Evolutionary conservation across 2,113 vertebrate species (phyloP).

Genomic region (Pica pica): DNA sequence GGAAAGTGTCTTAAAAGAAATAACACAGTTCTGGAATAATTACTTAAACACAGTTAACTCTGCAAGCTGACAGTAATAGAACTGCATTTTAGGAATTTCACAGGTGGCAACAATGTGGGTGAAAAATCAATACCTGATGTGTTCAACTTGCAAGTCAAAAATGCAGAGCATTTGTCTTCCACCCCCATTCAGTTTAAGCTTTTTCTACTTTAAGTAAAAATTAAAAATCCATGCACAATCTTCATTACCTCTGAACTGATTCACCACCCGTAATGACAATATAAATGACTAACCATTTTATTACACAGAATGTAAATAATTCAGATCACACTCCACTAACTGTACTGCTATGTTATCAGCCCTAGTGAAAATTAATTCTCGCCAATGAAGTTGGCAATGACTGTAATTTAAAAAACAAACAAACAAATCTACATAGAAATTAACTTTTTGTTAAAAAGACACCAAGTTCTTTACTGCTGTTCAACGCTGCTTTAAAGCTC

Average conservation of each 20-base stretch:
- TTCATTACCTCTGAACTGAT: not conserved
- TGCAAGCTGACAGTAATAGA: not conserved
- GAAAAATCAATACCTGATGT: not conserved
- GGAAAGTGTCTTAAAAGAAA: not conserved
- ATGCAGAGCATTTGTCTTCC: not conserved
- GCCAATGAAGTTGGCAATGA: not conserved
- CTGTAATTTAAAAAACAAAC: not conserved
- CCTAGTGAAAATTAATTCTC: not conserved
- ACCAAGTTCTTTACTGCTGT: not conserved
- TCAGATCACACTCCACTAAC: not conserved
- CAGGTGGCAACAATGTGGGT: slow-evolving; percentile 1
- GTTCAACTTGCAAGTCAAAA: not conserved
- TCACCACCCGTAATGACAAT: not conserved
- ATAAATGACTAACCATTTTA: not conserved
- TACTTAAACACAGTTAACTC: not conserved
- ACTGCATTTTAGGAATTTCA: not conserved
- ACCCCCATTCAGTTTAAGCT: not conserved
- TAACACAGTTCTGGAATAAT: not conserved
- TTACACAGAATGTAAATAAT: not conserved
- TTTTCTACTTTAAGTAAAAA: not conserved
- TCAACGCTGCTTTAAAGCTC: not conserved
- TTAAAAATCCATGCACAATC: not conserved
- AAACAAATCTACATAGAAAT: not conserved
- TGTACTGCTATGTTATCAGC: not conserved
- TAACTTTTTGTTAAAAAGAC: not conserved